Base-by-base conservation (phyloP, 1,140 invertebrate genomes). In the Oedothorax gibbosus region DNA sequence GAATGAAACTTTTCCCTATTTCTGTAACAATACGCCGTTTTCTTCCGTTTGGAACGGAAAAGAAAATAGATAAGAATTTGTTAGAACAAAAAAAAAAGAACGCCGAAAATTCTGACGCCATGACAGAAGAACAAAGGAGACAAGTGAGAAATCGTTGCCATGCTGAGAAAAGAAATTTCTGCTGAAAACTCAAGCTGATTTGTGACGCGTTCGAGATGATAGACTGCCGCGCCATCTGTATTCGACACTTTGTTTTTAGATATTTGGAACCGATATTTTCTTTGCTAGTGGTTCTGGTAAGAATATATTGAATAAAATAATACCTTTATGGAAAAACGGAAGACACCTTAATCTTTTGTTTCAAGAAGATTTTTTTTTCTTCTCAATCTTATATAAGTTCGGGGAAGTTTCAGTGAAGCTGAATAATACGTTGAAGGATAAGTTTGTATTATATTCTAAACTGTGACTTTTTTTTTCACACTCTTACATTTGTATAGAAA, bases 141-240 rank as follows among this genome's bases (percentile, higher is more conserved):
- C 69, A 73, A 64, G 57, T 82, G 69, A 82, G 69, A 82, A 82
- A 82, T 73, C 68, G 80, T 82, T 82, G 80, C 80, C 69, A 73
- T 54, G 80, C 68, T 51, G 54, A 57, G 69, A 73, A 66, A 82
- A 73, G 69, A 62, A 82, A 82, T 73, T 82, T 82, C 57, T 62
- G 69, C 35, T 82, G 68, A 82, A 82, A 82, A 82, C 35, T 65
- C 56, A 35, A 64, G 69, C 60, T 82, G 80, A 82, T 82, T 82
- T 82, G 68, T 82, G 80, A 82, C 80, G 80, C 69, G 69, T 73
- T 82, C 69, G 50, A 20, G 54, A 73, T 81, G 79, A 81, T 72
- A 82, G 69, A 82, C 80, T 82, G 69, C 68, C 35, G 69, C 80
- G 69, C 68, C 80, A 82, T 73, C 68, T 82, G 69, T 35, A 73